Evolutionary conservation across 2,113 vertebrate genomes (phyloP).

Genomic region (Pterocles burchelli): DNA sequence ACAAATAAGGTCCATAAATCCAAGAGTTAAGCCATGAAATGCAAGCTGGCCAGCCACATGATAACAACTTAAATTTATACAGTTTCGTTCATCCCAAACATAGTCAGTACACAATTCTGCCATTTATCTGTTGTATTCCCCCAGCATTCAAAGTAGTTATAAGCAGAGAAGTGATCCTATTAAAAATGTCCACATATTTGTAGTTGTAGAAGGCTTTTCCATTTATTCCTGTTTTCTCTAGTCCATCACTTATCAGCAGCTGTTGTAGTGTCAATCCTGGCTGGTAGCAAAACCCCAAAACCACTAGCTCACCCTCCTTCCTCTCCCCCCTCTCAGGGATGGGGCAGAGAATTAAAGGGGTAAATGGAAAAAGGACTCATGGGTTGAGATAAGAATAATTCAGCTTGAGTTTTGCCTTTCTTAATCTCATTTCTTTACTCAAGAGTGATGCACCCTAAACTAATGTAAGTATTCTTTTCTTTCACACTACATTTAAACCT

Average conservation of each 20-base stretch:
- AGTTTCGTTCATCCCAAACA: neutral
- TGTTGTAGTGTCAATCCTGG: too few species aligned
- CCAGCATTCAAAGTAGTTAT: slow-evolving; percentile 17
- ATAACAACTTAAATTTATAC: slow-evolving; percentile 33
- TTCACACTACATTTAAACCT: neutral
- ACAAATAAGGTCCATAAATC: slow-evolving; percentile 28
- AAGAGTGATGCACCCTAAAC: neutral
- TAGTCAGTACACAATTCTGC: neutral
- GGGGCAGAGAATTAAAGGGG: too few species aligned
- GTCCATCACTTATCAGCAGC: neutral
- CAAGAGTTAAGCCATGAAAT: slow-evolving; percentile 37
- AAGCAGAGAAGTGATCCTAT: slow-evolving; percentile 6
- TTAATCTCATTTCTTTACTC: neutral
- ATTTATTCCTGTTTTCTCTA: slow-evolving; percentile 10
- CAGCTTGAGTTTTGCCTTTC: neutral
- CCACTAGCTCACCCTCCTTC: too few species aligned
- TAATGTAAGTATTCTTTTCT: neutral
- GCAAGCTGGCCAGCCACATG: slow-evolving; percentile 17
- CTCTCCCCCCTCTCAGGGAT: too few species aligned
- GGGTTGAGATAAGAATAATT: neutral
- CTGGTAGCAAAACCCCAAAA: too few species aligned
- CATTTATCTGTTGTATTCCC: slow-evolving; percentile 6
- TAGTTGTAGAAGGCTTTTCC: neutral
- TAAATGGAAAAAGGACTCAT: too few species aligned
- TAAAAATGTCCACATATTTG: slow-evolving; percentile 30